Conservation (phyloP, 2,888 invertebrate species). For the Hydropsyche betteni region DNA sequence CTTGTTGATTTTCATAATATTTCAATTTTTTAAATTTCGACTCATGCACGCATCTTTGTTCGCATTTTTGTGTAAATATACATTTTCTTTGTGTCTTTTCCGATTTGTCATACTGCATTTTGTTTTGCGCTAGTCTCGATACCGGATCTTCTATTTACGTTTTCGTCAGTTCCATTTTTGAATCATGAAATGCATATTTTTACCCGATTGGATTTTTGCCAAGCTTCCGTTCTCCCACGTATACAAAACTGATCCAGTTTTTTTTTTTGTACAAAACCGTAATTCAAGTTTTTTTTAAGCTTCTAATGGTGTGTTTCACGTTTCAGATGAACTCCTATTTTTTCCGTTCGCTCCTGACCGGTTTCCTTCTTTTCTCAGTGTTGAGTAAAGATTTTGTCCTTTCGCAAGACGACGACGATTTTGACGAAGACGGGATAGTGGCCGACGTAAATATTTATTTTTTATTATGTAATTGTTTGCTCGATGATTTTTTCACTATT, state of each 20-base stretch:
- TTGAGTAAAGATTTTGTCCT: slow-evolving; percentile 35
- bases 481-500: not conserved
- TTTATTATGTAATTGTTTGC: not conserved
- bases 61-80: no score
- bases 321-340: slow-evolving; percentile 50
- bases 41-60: no score
- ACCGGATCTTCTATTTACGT: no score
- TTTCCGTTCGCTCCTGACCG: slow-evolving; percentile 41
- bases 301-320: not conserved
- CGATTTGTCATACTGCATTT: no score
- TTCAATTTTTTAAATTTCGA: no score
- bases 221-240: not conserved
- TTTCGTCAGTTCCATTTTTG: no score
- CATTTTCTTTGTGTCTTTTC: no score
- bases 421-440: slow-evolving; percentile 49
- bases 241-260: not conserved
- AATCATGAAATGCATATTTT: not conserved
- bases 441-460: slow-evolving; percentile 45
- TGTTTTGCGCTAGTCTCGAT: no score
- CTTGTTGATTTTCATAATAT: no score
- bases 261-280: not conserved
- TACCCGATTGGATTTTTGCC: slow-evolving; percentile 2
- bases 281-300: no score
- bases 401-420: slow-evolving; percentile 47
- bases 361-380: slow-evolving; percentile 40